Percentiles rank a stretch among this genome's conserved stretches.
phyloP scores from a whole-genome alignment of 2,797 vertebrate species.

The Sylvia borin region DNA sequence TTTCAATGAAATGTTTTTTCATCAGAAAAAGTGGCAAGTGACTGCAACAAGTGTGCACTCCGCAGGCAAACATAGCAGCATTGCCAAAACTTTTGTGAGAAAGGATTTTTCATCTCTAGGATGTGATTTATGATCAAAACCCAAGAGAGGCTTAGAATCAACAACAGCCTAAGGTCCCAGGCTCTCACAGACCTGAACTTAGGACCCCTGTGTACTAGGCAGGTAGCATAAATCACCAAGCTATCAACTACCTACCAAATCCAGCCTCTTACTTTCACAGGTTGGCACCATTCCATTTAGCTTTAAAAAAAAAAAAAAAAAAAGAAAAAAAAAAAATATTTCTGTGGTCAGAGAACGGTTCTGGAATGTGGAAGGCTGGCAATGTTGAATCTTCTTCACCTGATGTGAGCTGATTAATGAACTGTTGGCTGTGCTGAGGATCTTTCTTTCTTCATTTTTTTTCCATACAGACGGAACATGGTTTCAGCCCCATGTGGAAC shows the following conservation, averaged over 20 bases:
- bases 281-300: neutral
- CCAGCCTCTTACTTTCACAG: neutral
- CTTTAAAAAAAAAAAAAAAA: neutral
- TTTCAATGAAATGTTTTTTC: neutral
- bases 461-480: neutral
- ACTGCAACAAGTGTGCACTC: neutral
- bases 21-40: neutral
- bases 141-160: neutral
- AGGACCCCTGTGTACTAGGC: neutral
- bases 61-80: neutral
- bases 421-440: neutral
- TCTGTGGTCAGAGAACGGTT: neutral
- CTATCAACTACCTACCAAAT: slow-evolving; percentile 13
- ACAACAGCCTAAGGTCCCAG: slow-evolving; percentile 27
- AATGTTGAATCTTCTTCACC: neutral
- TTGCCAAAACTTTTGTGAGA: slow-evolving; percentile 27
- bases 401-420: slow-evolving; percentile 20
- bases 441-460: neutral
- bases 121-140: slow-evolving; percentile 42
- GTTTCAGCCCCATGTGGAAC: neutral
- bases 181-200: slow-evolving; percentile 14
- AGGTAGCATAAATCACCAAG: slow-evolving; percentile 27
- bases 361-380: neutral
- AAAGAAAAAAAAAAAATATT: neutral
- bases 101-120: slow-evolving; percentile 24